A percentile compares a stretch with the other conserved stretches of the same genome.
Conservation (phyloP, 2,797 vertebrate species). For the Lacerta agilis region DNA sequence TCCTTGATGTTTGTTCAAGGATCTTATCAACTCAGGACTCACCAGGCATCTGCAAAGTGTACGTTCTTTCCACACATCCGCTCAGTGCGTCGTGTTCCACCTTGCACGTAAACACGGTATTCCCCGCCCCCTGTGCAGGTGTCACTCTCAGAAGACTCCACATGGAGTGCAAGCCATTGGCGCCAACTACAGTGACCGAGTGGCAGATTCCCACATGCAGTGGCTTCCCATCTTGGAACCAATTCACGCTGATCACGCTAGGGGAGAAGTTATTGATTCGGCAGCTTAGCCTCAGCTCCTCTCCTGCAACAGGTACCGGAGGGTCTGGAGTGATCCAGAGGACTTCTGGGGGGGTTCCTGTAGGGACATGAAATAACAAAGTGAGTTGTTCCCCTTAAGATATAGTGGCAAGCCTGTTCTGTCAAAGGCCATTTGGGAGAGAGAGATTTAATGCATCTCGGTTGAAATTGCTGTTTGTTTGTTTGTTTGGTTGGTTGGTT, state of each 20-base stretch:
- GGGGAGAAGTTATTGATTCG: conserved; percentile 75
- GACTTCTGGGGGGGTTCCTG: conserved; percentile 71
- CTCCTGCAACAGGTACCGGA: conserved; percentile 32
- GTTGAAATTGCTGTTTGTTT: neutral
- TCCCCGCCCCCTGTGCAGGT: neutral
- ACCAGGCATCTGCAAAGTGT: conserved; percentile 18
- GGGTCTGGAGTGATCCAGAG: conserved; percentile 74
- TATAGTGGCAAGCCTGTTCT: neutral
- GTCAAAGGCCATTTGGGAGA: neutral
- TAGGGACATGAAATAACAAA: conserved; percentile 10
- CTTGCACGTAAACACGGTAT: conserved; percentile 36
- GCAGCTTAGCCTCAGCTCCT: conserved; percentile 69
- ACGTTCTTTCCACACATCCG: conserved; percentile 64
- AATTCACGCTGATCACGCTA: conserved; percentile 64
- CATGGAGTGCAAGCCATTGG: conserved; percentile 72
- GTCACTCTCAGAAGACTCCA: conserved; percentile 72
- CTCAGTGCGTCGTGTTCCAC: conserved; percentile 63
- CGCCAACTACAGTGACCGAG: conserved; percentile 68
- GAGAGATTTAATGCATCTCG: neutral
- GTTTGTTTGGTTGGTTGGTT: too few relatives aligned
- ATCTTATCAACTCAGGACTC: rapidly evolving
- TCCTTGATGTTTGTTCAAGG: rapidly evolving
- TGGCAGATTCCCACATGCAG: conserved; percentile 57
- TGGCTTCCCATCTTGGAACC: conserved; percentile 63
- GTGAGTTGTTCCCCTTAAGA: neutral